Conservation (phyloP, 2,113 vertebrate genomes). For the Empidonax traillii region DNA sequence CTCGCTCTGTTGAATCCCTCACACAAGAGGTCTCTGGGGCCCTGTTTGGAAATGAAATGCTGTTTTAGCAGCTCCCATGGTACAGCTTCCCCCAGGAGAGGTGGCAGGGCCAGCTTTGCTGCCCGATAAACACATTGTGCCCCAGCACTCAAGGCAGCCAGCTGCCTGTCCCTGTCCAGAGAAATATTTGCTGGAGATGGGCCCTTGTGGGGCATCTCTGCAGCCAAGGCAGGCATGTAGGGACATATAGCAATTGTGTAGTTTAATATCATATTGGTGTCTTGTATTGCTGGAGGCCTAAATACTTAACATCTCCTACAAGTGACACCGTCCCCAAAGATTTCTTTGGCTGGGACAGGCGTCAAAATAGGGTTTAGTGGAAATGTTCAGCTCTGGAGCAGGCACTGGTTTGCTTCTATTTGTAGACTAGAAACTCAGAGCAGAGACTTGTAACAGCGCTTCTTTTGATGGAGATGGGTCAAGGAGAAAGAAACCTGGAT, state of each 20-base stretch:
- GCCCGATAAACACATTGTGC: background rate
- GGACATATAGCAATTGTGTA: background rate
- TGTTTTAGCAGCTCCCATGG: slow-evolving; percentile 47
- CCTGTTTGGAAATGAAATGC: slow-evolving; percentile 58
- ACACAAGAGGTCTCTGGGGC: slow-evolving; percentile 39
- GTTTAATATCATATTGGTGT: background rate
- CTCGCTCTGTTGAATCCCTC: background rate
- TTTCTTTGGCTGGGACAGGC: background rate
- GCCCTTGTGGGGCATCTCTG: background rate
- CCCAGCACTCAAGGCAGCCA: background rate
- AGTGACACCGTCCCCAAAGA: background rate
- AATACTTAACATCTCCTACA: background rate
- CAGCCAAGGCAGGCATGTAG: background rate
- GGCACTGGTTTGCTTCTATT: slow-evolving; percentile 43
- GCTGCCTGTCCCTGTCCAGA: background rate
- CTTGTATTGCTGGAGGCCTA: slow-evolving; percentile 7
- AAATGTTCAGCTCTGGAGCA: slow-evolving; percentile 28
- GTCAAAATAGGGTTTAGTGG: slow-evolving; percentile 37
- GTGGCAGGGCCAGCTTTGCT: background rate
- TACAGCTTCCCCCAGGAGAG: background rate
- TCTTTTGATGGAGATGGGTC: slow-evolving; percentile 60
- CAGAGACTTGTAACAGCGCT: background rate
- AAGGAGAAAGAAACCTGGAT: slow-evolving; percentile 63
- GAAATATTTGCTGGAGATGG: background rate
- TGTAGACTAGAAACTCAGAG: slow-evolving; percentile 35